Base-by-base conservation (phyloP, 2,113 vertebrate species). In the Sander lucioperca region DNA sequence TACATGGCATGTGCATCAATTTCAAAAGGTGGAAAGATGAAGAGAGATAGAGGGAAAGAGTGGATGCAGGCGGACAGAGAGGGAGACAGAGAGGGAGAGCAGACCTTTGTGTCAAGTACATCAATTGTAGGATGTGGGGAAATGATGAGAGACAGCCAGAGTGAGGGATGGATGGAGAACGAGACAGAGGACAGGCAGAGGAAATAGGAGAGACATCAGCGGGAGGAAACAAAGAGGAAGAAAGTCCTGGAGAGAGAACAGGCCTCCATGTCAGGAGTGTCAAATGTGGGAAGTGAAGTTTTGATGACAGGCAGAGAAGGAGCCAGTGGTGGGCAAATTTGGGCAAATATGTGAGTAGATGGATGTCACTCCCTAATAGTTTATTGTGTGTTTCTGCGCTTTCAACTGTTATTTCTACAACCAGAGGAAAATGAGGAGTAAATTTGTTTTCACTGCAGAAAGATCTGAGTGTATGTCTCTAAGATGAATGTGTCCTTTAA, bases 211-310 rank as follows among this genome's bases (percentile, higher is more conserved):
- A 68, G 70, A 75, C 51, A 83, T 27, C 73, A 67, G 58, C 15
- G 11, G 15, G 65, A 69, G 33, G 71, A 80, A 73, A 70, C 5
- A 11, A 18, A 47, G 25, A 73, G 51, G 10, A 66, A 70, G 72
- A 80, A 64, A 48, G 66, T 71, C 56, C 33, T 21, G 30, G 76
- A 84, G 66, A 80, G 58, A 80, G 85, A 89, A 77, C 57, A 85
- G 79, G 45, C 66, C 59, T 67, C 36, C 9, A 6, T 69, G 78
- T 80, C 77, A 74, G 27, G 47, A 51, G 53, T 39, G n/a, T 72
- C 70, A 78, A 48, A 70, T 19, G 23, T 54, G 64, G 72, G 74
- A 80, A 77, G 63, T 71, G 18, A 71, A 53, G 72, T 54, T 77
- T 57, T 72, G 76, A 86, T 69, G 79, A 85, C 51, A 68, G 79